Evolutionary conservation across 1,140 invertebrate species (phyloP).

Genomic region (Meloidogyne hapla): DNA sequence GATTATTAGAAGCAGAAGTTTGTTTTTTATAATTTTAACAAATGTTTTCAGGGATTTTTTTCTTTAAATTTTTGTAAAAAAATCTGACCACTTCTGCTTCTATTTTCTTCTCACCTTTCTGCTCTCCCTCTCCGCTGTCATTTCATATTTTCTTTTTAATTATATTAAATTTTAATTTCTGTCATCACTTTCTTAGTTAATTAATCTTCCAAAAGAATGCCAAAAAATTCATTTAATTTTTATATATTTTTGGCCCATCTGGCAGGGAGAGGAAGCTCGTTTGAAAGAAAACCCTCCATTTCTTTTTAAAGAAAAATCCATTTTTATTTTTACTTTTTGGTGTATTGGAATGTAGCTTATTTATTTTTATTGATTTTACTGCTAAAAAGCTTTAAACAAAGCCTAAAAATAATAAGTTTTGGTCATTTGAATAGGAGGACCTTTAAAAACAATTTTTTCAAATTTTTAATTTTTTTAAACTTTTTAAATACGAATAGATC

Average conservation of each 20-base stretch:
- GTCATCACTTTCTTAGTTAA: background rate
- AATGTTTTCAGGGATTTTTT: no score
- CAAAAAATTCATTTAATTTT: background rate
- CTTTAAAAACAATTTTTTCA: no score
- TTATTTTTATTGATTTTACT: conserved; percentile 1
- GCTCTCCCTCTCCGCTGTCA: background rate
- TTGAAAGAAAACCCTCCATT: background rate
- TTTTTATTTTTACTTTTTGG: background rate
- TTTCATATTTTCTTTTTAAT: background rate
- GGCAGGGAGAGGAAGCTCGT: background rate
- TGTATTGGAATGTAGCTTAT: background rate
- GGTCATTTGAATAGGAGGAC: no score
- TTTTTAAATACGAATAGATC: no score
- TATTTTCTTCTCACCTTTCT: background rate
- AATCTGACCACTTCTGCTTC: no score
- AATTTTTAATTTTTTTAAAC: no score
- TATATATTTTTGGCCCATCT: background rate
- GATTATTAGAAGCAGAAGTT: no score
- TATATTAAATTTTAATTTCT: background rate
- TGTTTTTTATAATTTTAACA: no score
- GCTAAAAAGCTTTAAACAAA: background rate
- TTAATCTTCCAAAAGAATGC: background rate
- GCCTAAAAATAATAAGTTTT: background rate
- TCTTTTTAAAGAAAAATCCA: background rate
- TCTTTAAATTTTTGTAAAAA: no score